Percentiles rank a stretch among this genome's conserved stretches.
Conservation (phyloP, 37 sponge, comb jelly and placozoan genomes). For the Chondrilla cf. caribensis region DNA sequence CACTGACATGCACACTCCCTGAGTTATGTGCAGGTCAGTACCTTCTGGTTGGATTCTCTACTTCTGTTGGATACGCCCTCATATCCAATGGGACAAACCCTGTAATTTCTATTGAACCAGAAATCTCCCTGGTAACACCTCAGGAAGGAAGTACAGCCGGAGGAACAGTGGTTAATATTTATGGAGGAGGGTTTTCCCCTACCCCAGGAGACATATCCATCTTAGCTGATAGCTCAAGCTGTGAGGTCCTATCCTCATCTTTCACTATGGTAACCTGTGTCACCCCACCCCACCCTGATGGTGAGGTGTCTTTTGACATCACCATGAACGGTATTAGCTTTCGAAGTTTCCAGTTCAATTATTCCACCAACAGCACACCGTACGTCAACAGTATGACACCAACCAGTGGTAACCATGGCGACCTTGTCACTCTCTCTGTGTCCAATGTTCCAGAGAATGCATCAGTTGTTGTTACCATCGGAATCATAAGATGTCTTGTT, state of each 20-base stretch:
- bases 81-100: neutral
- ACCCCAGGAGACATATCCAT: conserved; percentile 16
- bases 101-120: neutral
- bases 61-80: neutral
- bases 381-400: conserved; percentile 42
- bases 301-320: conserved; percentile 23
- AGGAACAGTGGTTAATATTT: conserved; percentile 73
- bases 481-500: conserved; percentile 31
- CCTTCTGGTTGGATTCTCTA: neutral
- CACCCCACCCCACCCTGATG: conserved; percentile 29
- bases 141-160: conserved; percentile 17
- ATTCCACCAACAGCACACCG: conserved; percentile 46
- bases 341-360: conserved; percentile 5
- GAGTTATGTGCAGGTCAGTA: neutral
- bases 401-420: conserved; percentile 47
- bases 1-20: neutral
- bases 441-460: conserved; percentile 9
- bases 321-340: neutral
- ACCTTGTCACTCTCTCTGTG: conserved; percentile 33
- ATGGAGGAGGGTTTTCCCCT: conserved; percentile 58
- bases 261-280: conserved; percentile 43
- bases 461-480: conserved; percentile 27
- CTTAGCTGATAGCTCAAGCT: conserved; percentile 27
- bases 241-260: conserved; percentile 32
- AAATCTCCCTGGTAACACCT: neutral